A percentile compares a stretch with the other conserved stretches of the same genome.
These are phyloP conservation scores for Chirona hameri DNA, from an alignment of 2,888 invertebrate genomes.

Conservation along the genomic window DNA sequence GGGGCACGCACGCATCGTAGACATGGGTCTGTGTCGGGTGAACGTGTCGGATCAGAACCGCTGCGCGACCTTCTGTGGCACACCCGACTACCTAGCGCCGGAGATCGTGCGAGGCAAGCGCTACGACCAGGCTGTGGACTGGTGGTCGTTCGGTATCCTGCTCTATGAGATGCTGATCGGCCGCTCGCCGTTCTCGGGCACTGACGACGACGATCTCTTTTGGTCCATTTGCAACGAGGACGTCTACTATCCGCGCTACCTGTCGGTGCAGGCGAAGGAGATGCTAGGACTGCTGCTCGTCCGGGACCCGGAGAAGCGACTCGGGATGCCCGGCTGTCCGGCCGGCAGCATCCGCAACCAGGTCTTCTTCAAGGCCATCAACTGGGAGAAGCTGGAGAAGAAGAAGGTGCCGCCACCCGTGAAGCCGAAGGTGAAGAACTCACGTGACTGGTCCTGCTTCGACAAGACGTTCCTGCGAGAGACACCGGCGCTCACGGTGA, in stretches of 20 bases:
- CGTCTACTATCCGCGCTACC: slow-evolving; percentile 91
- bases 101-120: slow-evolving; percentile 95
- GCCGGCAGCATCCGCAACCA: slow-evolving; percentile 88
- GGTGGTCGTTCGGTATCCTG: slow-evolving; percentile 98
- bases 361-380: slow-evolving; percentile 80
- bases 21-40: slow-evolving; percentile 99
- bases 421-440: slow-evolving; percentile 71
- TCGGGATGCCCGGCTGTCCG: slow-evolving; percentile 81
- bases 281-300: slow-evolving; percentile 83
- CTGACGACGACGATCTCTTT: slow-evolving; percentile 97
- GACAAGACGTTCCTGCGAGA: slow-evolving; percentile 1
- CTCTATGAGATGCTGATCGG: slow-evolving; percentile 99
- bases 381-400: slow-evolving; percentile 85
- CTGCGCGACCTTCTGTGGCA: slow-evolving; percentile 92
- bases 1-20: slow-evolving; percentile 96
- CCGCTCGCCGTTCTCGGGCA: slow-evolving; percentile 97
- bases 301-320: slow-evolving; percentile 81
- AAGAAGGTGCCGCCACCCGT: slow-evolving; percentile 87
- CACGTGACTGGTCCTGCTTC: neutral
- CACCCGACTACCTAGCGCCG: slow-evolving; percentile 97
- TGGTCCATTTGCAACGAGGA: slow-evolving; percentile 98
- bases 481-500: neutral
- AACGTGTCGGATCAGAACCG: slow-evolving; percentile 93
- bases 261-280: slow-evolving; percentile 78
- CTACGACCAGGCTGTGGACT: slow-evolving; percentile 97